phyloP scores from a whole-genome alignment of 2,113 vertebrate species.

The Xiphophorus hellerii region DNA sequence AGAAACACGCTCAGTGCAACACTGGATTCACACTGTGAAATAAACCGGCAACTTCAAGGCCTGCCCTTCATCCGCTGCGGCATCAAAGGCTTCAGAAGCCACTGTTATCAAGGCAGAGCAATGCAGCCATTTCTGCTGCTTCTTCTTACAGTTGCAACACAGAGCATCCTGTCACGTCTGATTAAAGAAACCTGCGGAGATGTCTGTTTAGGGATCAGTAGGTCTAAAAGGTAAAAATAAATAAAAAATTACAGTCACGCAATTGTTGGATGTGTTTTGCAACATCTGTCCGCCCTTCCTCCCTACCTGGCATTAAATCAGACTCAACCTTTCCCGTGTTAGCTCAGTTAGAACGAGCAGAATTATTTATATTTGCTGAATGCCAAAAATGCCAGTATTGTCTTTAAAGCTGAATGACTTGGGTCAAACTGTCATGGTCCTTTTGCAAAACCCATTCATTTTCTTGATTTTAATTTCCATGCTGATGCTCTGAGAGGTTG shows the following conservation, averaged over 20 bases:
- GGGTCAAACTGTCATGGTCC: not conserved
- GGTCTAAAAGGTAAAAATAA: not conserved
- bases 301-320: not conserved
- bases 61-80: not conserved
- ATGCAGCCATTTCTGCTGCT: not conserved
- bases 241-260: not conserved
- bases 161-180: not conserved
- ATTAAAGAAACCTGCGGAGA: not conserved
- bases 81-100: slow-evolving; percentile 6
- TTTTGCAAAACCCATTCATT: not conserved
- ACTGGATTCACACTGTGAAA: slow-evolving; percentile 9
- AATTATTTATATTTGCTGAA: not conserved
- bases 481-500: not conserved
- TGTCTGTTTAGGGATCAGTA: not conserved
- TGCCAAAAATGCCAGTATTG: not conserved
- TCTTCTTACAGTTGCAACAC: not conserved
- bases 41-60: slow-evolving; percentile 13
- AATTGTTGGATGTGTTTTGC: not conserved
- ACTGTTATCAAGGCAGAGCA: not conserved
- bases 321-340: not conserved
- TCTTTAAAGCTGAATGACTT: too few species aligned
- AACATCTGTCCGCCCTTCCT: not conserved
- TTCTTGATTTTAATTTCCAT: not conserved
- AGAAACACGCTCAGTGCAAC: slow-evolving; percentile 3
- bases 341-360: not conserved